phyloP scores from a whole-genome alignment of 2,113 vertebrate genomes.

The Ciconia stormi region DNA sequence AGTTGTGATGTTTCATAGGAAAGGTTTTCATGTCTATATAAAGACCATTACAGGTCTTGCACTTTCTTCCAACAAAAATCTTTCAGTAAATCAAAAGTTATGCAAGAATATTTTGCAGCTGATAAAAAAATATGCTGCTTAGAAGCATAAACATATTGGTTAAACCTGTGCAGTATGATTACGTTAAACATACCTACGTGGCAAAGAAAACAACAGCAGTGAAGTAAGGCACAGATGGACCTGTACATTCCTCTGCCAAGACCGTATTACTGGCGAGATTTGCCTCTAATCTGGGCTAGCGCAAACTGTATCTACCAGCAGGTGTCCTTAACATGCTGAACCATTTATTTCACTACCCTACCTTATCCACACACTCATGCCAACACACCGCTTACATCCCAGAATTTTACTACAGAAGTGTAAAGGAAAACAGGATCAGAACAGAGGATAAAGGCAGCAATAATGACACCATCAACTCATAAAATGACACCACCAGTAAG shows the following conservation, averaged over 20 bases:
- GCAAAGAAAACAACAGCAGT: not conserved
- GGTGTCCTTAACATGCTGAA: not conserved
- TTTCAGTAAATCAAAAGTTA: not conserved
- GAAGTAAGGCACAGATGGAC: not conserved
- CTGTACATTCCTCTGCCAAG: not conserved
- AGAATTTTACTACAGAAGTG: not conserved
- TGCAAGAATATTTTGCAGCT: not conserved
- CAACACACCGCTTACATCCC: not conserved
- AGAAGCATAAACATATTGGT: not conserved
- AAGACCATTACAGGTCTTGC: not conserved
- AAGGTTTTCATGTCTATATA: not conserved
- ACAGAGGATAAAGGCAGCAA: not conserved
- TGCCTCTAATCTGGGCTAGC: accelerated
- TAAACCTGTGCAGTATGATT: not conserved
- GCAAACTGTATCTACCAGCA: not conserved
- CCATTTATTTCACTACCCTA: not conserved
- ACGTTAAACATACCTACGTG: accelerated
- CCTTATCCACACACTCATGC: not conserved
- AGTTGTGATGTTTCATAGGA: not conserved
- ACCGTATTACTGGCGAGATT: not conserved
- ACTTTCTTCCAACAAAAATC: not conserved
- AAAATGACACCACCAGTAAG: not conserved
- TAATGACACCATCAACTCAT: not conserved
- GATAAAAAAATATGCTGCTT: not conserved
- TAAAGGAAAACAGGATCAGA: not conserved